Evolutionary conservation across 2,888 invertebrate species (phyloP), one percentile per base, ranked within the genome.

Genomic region (Amiota minor): DNA sequence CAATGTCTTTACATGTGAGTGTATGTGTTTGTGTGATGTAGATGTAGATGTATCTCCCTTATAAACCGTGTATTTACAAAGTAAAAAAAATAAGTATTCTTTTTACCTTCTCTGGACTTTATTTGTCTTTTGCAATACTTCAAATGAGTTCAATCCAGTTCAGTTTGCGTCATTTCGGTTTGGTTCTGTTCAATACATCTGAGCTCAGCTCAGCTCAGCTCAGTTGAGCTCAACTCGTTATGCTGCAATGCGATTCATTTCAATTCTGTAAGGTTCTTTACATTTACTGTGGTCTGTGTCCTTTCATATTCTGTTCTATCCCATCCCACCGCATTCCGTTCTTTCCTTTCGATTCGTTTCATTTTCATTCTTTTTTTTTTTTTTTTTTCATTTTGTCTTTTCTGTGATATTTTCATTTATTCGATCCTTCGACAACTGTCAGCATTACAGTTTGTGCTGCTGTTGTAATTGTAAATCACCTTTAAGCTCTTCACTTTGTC

Each of bases 381-480:
- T 35, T 62, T n/a, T 59, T 35, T 35, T 62, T 62, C 61, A 23
- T 61, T 61, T 23, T 61, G 18, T 50, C 0, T n/a, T 3, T n/a
- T 50, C 53, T 50, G n/a, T 50, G 53, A 50, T 50, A 50, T 50
- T 50, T 50, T 50, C 53, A 50, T 50, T 50, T 50, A n/a, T 50
- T 50, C 14, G 6, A 50, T n/a, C 12, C 53, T 14, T 56, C 18
- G 12, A 18, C 61, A 61, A 20, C 23, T 61, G 61, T 18, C 61
- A 61, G 61, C 61, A 35, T 35, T 35, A 35, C 6, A 62, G 35
- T 23, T 62, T 35, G 35, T 62, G 11, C 1, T 59, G 59, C 18
- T 59, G 16, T 18, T 65, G 46, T 46, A 65, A 16, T 65, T 65
- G 65, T 65, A 65, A 65, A 65, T 65, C 46, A 65, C 49, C 10